Base-by-base conservation (phyloP, 1,140 invertebrate genomes). In the Trichomalopsis sarcophagae region DNA sequence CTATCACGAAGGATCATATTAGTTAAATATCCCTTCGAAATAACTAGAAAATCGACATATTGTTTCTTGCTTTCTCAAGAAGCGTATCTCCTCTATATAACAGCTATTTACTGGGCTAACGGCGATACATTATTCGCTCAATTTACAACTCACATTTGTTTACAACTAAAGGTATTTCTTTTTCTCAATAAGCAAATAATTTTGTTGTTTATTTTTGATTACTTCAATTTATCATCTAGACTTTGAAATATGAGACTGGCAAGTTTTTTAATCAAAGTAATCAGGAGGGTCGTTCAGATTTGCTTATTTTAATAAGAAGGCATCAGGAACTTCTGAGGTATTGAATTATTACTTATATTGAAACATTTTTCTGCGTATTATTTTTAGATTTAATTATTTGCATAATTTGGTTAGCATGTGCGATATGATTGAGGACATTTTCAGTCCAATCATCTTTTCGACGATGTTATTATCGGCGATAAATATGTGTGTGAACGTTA, bases 251-350 rank as follows among this genome's bases (percentile, higher is more conserved):
- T 6, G 33, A 36, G 33, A 36, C 33, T 0, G 33, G 33, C 33
- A 36, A 36, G 5, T 4, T 36, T 36, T 36, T 36, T 6, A 36
- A 36, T 6, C 33, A 36, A 36, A 36, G 33, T 36, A 36, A 36
- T 6, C 33, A 36, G 0, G 33, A 36, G 3, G 33, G 33, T 36
- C 33, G 33, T 36, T 36, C 5, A 6, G 33, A 36, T 36, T 36
- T 36, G 33, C 33, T 36, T 36, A 36, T 36, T 36, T 36, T 36
- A 36, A 36, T 36, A 36, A 36, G 10, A 44, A 44, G 40, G 21
- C 71, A 74, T 74, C 33, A 17, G 21, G 30, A 40, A 9, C 71
- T 74, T 74, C 33, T 74, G 33, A 74, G 33, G 71, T 74, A 74
- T 66, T 5, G 0, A 66, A 14, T 5, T 21, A n/a, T 74, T 33